Evolutionary conservation across 30 jellyfish, hydroid and myxozoan species (phyloP), one percentile per base, ranked within the genome.

Genomic region (Chrysaora quinquecirrha): DNA sequence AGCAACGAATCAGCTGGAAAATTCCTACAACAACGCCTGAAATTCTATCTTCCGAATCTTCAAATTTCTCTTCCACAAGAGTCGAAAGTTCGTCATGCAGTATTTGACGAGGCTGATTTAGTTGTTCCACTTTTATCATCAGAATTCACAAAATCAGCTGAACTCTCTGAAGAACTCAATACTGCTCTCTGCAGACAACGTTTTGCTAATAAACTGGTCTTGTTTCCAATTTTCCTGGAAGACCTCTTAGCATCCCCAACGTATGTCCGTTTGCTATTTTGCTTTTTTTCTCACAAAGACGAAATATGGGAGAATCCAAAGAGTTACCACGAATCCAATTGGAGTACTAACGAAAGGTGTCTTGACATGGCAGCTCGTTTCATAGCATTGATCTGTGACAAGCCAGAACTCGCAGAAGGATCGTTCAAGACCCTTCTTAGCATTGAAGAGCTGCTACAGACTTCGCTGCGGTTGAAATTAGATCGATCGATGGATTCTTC

Each of bases 131-230:
- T 80, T 24, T 28, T 80, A 11, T 80, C 90, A 9, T 54, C 84
- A n/a, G 90, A 66, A 7, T 80, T 80, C 33, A 30, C 67, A 19
- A 14, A 23, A 2, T 22, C 75, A 12, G 84, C 83, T 48, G 43
- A 34, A 50, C 84, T 80, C 18, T 46, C 67, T 6, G 90, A 80
- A 34, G 78, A 80, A 0, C 84, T 84, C n/a, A 80, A 80, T 35
- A 69, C 67, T n/a, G 90, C 90, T 1, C 62, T 80, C 18, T 80
- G 90, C 33, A 28, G 90, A 56, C 90, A 80, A 31, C 83, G 90
- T 1, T 66, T 73, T 58, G 20, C 84, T n/a, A 77, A 80, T 52
- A 19, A 70, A 28, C 71, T 80, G 43, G 47, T 80, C n/a, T 46
- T 80, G 70, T 9, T 80, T 52, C 76, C 90, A 46, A 38, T 80